Percentiles rank a stretch among this genome's conserved stretches.
These are phyloP conservation scores for Pterois miles DNA, from an alignment of 2,797 vertebrate species.

Conservation along the genomic window DNA sequence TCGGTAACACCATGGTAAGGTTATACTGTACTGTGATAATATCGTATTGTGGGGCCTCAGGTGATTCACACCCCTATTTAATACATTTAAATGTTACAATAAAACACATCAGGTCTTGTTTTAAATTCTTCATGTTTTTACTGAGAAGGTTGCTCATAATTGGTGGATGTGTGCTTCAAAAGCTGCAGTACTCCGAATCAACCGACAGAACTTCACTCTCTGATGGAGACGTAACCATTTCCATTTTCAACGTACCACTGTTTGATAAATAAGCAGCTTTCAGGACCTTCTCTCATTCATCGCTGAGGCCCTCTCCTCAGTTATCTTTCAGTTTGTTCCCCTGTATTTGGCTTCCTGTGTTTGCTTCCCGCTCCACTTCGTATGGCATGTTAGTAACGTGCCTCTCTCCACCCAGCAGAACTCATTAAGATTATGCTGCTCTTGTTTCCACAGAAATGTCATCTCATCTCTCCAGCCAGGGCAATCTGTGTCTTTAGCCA, in stretches of 20 bases:
- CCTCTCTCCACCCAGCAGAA: conserved; percentile 83
- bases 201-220: conserved; percentile 14
- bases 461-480: conserved; percentile 79
- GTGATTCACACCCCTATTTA: too few relatives aligned
- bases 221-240: conserved; percentile 20
- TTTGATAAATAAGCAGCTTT: conserved; percentile 38
- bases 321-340: conserved; percentile 6
- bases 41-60: too few relatives aligned
- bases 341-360: conserved; percentile 42
- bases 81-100: neutral
- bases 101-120: neutral
- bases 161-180: neutral
- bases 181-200: neutral
- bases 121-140: neutral
- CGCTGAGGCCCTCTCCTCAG: conserved; percentile 12
- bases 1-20: too few relatives aligned
- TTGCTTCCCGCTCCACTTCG: conserved; percentile 50
- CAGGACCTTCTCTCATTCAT: conserved; percentile 6
- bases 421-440: conserved; percentile 91
- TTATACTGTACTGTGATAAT: too few relatives aligned
- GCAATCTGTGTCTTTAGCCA: conserved; percentile 82
- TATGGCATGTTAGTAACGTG: conserved; percentile 63
- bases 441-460: conserved; percentile 84
- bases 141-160: neutral
- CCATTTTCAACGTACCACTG: conserved; percentile 16